A percentile compares a stretch with the other conserved stretches of the same genome.
Evolutionary conservation across 2,888 invertebrate genomes (phyloP).

Genomic region (Lasioglossum vierecki): DNA sequence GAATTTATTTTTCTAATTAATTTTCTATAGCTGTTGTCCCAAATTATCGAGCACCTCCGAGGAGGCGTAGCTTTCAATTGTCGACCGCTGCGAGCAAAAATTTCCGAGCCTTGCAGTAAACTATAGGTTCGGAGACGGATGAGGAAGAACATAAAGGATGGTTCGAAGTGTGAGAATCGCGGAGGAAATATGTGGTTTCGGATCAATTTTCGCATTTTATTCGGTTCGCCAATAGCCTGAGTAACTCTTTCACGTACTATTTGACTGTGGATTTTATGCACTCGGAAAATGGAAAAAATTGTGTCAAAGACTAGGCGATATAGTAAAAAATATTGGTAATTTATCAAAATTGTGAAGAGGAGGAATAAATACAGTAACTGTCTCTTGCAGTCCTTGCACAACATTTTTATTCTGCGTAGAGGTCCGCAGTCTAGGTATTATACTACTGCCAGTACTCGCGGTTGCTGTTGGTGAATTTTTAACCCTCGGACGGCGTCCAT

Average conservation of each 20-base stretch:
- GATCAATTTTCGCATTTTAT: background rate
- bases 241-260: background rate
- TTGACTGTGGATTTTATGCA: background rate
- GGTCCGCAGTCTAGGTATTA: background rate
- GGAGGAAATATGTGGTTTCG: background rate
- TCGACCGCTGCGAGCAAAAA: no score
- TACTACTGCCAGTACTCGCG: conserved; percentile 3
- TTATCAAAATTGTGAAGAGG: background rate
- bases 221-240: background rate
- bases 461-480: background rate
- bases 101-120: background rate
- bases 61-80: no score
- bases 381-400: background rate
- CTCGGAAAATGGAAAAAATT: background rate
- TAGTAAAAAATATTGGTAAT: background rate
- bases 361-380: background rate
- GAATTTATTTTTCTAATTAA: no score
- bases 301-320: background rate
- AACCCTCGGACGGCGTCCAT: background rate
- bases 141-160: background rate
- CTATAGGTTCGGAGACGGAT: background rate
- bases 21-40: no score
- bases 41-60: no score
- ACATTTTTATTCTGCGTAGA: background rate
- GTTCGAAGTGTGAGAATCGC: background rate